phyloP scores from a whole-genome alignment of 2,113 vertebrate species.

The Pan paniscus region DNA sequence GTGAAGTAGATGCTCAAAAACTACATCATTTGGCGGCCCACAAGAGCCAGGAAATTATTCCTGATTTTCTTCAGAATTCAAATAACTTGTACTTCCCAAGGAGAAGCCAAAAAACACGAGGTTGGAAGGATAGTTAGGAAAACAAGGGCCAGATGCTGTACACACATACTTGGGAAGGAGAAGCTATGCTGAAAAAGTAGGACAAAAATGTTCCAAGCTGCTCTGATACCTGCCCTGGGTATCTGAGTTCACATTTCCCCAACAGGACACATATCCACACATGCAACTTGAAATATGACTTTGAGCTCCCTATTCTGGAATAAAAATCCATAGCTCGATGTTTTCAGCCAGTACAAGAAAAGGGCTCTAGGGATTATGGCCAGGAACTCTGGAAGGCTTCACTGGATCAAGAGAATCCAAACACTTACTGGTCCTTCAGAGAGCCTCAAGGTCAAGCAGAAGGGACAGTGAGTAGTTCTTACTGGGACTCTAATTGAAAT shows the following conservation, averaged over 20 bases:
- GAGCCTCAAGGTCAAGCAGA: not conserved
- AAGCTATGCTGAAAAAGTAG: not conserved
- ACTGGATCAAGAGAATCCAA: not conserved
- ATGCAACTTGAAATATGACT: not conserved
- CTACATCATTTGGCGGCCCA: not conserved
- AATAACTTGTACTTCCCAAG: not conserved
- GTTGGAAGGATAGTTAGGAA: not conserved
- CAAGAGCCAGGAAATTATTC: not conserved
- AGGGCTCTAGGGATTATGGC: not conserved
- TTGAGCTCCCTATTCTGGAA: not conserved
- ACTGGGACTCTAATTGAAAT: not conserved
- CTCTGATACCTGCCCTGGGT: not conserved
- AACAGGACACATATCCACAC: not conserved
- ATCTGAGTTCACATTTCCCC: not conserved
- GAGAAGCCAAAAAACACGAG: not conserved
- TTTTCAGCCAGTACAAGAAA: not conserved
- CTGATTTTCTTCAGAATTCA: slow-evolving; percentile 16
- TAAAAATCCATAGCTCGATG: not conserved
- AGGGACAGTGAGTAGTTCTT: not conserved
- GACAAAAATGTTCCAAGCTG: not conserved
- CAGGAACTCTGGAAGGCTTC: not conserved
- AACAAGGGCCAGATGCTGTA: not conserved
- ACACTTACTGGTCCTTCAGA: not conserved
- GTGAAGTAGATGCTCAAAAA: not conserved
- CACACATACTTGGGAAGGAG: not conserved